Conservation (phyloP, 2,113 vertebrate genomes). For the Carassius auratus region DNA sequence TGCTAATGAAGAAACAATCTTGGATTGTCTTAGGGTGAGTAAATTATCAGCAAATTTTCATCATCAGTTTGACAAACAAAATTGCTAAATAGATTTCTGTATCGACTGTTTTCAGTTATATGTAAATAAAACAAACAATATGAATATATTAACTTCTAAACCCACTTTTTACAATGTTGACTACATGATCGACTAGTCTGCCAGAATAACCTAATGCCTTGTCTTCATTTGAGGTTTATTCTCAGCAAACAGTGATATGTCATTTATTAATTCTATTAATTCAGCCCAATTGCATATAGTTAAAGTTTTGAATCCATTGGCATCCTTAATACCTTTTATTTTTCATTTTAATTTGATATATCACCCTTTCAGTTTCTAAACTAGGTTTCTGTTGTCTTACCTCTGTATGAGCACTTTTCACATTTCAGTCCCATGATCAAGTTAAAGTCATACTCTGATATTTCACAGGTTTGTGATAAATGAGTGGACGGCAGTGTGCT, state of each 20-base stretch:
- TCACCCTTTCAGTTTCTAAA: not conserved
- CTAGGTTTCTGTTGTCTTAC: not conserved
- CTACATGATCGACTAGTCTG: not conserved
- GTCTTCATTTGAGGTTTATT: not conserved
- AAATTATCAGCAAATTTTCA: no score
- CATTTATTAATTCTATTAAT: not conserved
- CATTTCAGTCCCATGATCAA: not conserved
- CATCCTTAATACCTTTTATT: not conserved
- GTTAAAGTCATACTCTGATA: not conserved
- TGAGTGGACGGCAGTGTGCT: conserved; percentile 14
- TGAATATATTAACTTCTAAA: not conserved
- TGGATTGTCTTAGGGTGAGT: no score
- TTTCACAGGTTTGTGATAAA: conserved; percentile 22
- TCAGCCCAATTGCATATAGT: not conserved
- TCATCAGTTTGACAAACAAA: not conserved
- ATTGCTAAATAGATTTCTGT: not conserved
- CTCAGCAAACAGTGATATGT: not conserved
- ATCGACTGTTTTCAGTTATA: not conserved
- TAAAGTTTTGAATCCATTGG: not conserved
- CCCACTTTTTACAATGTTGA: not conserved
- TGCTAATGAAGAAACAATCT: no score
- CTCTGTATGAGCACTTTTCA: not conserved
- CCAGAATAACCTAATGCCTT: not conserved
- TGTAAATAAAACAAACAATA: not conserved
- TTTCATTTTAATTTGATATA: not conserved